These are phyloP conservation scores for Diaprepes abbreviatus DNA, from an alignment of 2,888 invertebrate genomes.

Conservation along the genomic window DNA sequence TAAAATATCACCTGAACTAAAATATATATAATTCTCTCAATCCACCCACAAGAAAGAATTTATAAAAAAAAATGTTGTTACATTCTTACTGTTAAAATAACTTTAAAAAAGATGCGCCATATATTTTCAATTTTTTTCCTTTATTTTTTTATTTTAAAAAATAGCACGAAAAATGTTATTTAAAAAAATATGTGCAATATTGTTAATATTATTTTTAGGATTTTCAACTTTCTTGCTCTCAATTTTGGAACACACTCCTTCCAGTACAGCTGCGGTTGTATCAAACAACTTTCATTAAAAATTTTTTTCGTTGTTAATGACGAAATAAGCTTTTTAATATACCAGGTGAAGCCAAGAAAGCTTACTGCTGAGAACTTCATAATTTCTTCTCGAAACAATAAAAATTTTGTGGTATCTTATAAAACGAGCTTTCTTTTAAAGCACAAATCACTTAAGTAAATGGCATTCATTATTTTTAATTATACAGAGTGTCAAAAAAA, in stretches of 20 bases:
- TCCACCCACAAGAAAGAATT: conserved; percentile 36
- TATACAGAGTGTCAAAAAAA: too few species aligned
- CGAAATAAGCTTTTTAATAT: too few species aligned
- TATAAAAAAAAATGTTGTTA: conserved; percentile 29
- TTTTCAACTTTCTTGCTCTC: neutral
- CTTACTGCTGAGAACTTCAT: too few species aligned
- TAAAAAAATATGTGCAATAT: conserved; percentile 39
- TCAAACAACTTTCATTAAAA: too few species aligned
- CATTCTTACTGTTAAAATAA: conserved; percentile 9
- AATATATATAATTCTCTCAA: conserved; percentile 19
- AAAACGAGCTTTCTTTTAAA: too few species aligned
- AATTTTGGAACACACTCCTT: neutral
- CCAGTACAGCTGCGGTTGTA: neutral
- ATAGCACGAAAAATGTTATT: conserved; percentile 44
- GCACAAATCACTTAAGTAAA: too few species aligned
- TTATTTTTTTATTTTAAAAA: conserved; percentile 26
- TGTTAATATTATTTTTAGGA: conserved; percentile 23
- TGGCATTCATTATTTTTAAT: too few species aligned
- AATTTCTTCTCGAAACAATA: too few species aligned
- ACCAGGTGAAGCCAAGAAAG: too few species aligned
- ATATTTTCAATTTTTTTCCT: conserved; percentile 13
- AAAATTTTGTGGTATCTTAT: too few species aligned
- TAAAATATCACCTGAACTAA: conserved; percentile 6
- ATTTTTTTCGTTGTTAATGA: too few species aligned
- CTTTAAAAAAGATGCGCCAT: neutral